Percentiles rank a stretch among this genome's conserved stretches.
Evolutionary conservation across 2,888 invertebrate species (phyloP).

Genomic region (Noctua janthina): DNA sequence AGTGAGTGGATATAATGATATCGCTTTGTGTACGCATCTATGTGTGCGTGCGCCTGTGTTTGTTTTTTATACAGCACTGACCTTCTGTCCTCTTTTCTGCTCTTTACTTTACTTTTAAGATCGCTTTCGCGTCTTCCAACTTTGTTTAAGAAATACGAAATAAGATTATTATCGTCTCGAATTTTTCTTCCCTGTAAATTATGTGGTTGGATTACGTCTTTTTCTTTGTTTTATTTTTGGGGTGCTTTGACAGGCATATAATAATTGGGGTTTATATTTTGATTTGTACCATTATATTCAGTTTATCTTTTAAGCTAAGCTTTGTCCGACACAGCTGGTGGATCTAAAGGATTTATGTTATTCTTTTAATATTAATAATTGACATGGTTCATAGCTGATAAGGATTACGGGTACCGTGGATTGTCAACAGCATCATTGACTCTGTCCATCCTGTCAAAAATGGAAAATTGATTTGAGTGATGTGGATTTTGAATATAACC

Average conservation of each 20-base stretch:
- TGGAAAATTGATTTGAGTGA: background rate
- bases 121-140: slow-evolving; percentile 56
- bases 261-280: slow-evolving; percentile 42
- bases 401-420: background rate
- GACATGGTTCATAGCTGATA: background rate
- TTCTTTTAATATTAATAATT: background rate
- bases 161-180: slow-evolving; percentile 58
- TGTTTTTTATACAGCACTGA: background rate
- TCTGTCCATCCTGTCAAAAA: background rate
- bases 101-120: slow-evolving; percentile 65
- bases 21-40: too few species aligned
- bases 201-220: slow-evolving; percentile 41
- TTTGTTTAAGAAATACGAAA: slow-evolving; percentile 61
- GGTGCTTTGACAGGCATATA: slow-evolving; percentile 26
- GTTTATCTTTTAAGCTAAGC: slow-evolving; percentile 1
- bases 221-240: slow-evolving; percentile 42
- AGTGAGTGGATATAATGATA: background rate
- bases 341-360: background rate
- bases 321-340: background rate
- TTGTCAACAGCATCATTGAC: background rate
- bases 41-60: background rate
- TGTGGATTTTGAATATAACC: background rate
- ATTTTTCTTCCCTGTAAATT: slow-evolving; percentile 44
- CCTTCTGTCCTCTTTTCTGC: slow-evolving; percentile 10
- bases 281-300: slow-evolving; percentile 26